phyloP scores from a whole-genome alignment of 2,113 vertebrate genomes.

The Canis aureus region DNA sequence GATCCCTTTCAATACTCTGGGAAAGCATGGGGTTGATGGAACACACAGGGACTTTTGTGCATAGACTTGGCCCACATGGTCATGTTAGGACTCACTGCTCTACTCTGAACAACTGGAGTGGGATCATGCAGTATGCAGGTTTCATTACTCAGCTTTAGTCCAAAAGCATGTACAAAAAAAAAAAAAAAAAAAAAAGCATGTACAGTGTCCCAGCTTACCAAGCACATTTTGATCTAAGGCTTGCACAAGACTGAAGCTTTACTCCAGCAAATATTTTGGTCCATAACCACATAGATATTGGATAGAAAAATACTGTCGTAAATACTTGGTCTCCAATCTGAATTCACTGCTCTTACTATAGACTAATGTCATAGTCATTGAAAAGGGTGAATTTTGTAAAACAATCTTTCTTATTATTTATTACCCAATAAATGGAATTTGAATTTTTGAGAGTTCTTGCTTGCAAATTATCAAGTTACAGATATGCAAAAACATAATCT shows the following conservation, averaged over 20 bases:
- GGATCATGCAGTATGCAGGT: neutral
- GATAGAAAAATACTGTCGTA: neutral
- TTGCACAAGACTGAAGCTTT: neutral
- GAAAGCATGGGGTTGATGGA: neutral
- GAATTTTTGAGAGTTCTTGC: constrained; percentile 32
- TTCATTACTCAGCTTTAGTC: constrained; percentile 17
- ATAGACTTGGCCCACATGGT: neutral
- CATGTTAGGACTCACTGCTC: neutral
- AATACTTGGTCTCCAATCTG: constrained; percentile 4
- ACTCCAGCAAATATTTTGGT: constrained; percentile 6
- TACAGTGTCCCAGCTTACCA: neutral
- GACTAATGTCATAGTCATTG: neutral
- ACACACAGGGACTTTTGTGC: neutral
- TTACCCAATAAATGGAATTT: constrained; percentile 14
- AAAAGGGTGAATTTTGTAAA: constrained; percentile 27
- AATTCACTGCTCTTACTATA: neutral
- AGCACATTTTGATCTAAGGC: constrained; percentile 31
- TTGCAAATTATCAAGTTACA: constrained; percentile 25
- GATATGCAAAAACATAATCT: constrained; percentile 3
- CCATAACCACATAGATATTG: neutral
- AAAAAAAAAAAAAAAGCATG: neutral
- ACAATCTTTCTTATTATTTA: constrained; percentile 18
- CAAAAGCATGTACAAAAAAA: neutral
- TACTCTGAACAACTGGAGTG: neutral
- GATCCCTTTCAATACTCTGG: neutral